Percentiles rank a stretch among this genome's conserved stretches.
phyloP scores from a whole-genome alignment of 2,888 invertebrate species.

The Panorpa germanica region DNA sequence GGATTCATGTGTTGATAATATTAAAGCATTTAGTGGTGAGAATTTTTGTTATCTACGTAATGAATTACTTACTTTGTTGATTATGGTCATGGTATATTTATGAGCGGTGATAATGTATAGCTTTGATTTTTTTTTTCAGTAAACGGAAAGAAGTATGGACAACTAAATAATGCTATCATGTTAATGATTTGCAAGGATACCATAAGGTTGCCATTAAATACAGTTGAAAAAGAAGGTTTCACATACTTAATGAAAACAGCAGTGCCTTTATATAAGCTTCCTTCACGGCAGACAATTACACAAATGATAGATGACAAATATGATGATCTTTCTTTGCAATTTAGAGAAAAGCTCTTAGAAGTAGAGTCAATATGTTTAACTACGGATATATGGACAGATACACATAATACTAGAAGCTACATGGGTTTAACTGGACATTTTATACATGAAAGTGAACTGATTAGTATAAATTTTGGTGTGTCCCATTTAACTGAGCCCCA shows the following conservation, averaged over 20 bases:
- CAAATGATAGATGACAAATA: constrained; percentile 13
- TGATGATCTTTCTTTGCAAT: constrained; percentile 11
- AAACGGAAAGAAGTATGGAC: too few species aligned
- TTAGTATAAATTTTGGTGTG: constrained; percentile 12
- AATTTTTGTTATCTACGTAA: too few species aligned
- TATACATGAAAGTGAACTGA: constrained; percentile 8
- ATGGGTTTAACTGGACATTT: constrained; percentile 12
- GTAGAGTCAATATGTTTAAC: constrained; percentile 12
- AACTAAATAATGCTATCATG: constrained; percentile 10
- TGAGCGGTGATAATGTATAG: too few species aligned
- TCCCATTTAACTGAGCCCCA: constrained; percentile 12
- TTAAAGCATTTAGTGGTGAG: too few species aligned
- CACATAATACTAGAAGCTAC: constrained; percentile 11
- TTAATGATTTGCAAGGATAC: constrained; percentile 11
- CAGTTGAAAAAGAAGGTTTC: constrained; percentile 11
- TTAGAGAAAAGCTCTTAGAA: constrained; percentile 12
- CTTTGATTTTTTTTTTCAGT: too few species aligned
- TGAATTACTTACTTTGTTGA: too few species aligned
- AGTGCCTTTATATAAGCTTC: constrained; percentile 10
- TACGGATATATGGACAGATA: constrained; percentile 13
- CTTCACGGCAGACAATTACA: constrained; percentile 11
- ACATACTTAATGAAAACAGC: constrained; percentile 9
- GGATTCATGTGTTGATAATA: too few species aligned
- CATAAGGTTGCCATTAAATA: constrained; percentile 9
- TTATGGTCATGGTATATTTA: too few species aligned